Base-by-base conservation (phyloP, 2,113 vertebrate genomes). In the Pteruthius melanotis region DNA sequence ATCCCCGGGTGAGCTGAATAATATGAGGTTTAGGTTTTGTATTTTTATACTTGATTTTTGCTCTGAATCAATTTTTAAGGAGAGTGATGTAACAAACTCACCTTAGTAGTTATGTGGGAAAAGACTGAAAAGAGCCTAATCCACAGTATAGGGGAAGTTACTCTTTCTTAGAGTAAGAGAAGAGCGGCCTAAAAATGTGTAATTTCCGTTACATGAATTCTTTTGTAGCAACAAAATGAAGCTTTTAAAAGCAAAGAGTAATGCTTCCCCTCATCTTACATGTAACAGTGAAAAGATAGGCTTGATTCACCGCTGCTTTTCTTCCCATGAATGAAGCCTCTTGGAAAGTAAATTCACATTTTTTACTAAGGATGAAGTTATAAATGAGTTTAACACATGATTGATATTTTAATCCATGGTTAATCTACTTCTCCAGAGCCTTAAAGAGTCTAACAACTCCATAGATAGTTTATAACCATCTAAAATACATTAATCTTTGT, bases 401-500 rank as follows among this genome's bases (percentile, higher is more conserved):
- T 6, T 83, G 45, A 74, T 90, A 72, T 50, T 89, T 96, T 96
- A 96, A 96, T 96, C 74, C 54, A 31, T n/a, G 45, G 31, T 84
- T 95, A 77, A 93, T 96, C 78, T 93, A 66, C 23, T 77, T 75
- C 78, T 80, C 45, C 53, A 90, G 24, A 83, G 70, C 53, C 49
- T 93, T 91, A 57, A 82, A 69, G 21, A 61, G 39, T 57, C 23
- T 33, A 91, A 27, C 31, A 85, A 61, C 37, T 93, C 66, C 70
- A 79, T 19, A 89, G 74, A 91, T 76, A 94, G 54, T 94, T 96
- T 94, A 94, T 86, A 94, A 90, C 82, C 57, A 70, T 47, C 82
- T 93, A 95, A 56, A 90, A 80, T 35, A 63, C 35, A 68, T 90
- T 92, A 87, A 91, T 91, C 79, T 83, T 75, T 78, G 24, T 66